Base-by-base conservation (phyloP, 2,888 invertebrate genomes). In the Helleia helle region DNA sequence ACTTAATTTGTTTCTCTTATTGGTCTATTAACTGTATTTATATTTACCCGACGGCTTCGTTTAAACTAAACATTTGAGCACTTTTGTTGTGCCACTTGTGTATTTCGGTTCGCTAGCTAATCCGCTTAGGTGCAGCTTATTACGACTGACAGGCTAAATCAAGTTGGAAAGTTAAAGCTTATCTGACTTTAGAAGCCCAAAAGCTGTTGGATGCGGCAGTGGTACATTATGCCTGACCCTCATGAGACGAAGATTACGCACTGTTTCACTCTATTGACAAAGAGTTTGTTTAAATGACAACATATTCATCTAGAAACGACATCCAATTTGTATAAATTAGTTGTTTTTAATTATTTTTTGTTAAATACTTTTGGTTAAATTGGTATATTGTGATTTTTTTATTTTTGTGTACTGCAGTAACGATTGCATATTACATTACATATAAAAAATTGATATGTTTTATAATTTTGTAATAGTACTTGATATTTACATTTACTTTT, bases 171-270 rank as follows among this genome's bases (percentile, higher is more conserved):
- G 62, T 65, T 66, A 57, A 61, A 62, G 65, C 66, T 72, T 69
- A 69, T 69, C 65, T 59, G 53, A 62, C 63, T 61, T 56, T 58
- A 61, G 64, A 57, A 60, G 59, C 58, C 66, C 69, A 67, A 73
- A 69, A 67, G 66, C 67, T 55, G 54, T 55, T 47, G 51, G 54
- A 47, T 48, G 53, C 48, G 49, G 59, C 57, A 57, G 58, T 39
- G 63, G 62, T 58, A 67, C 70, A 71, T 69, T 75, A 69, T 64
- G 65, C 64, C 56, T 59, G 57, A 54, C 67, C 68, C 72, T 71
- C 72, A 56, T 50, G 69, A 70, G 73, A 71, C 68, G 61, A 71
- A 74, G 72, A 76, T 73, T 69, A 73, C 73, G 74, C 71, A 73
- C 65, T 58, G 58, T 58, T 62, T 51, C 52, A 55, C 52, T 46